Base-by-base conservation (phyloP, 2,113 vertebrate species). In the Melanocharis versteri region DNA sequence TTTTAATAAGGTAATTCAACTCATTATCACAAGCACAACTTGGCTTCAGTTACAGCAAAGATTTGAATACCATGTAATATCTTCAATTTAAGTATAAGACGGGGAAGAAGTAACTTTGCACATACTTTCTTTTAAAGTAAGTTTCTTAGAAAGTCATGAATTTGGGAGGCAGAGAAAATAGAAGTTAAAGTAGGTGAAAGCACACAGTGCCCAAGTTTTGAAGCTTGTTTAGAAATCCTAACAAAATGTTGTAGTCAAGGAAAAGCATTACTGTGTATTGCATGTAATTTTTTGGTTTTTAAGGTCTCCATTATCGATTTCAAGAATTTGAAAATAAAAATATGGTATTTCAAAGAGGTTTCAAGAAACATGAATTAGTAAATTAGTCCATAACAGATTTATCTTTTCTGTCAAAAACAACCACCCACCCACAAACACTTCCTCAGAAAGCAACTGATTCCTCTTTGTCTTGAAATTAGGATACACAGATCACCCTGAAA, bases 301-400 rank as follows among this genome's bases (percentile, higher is more conserved):
- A 18, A 71, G 83, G 69, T 86, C 24, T 45, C 65, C 37, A 64
- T 56, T 87, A 72, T 9, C 0, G 1, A 28, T 57, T 65, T 56
- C 9, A 75, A 30, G 48, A 0, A 68, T 60, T 61, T 60, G 3
- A 78, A 88, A 85, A 54, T 22, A 82, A 70, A 69, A 47, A 54
- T 24, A 39, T 0, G 0, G 1, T 27, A 13, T 64, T 85, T 72
- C 1, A 77, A 53, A 81, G 54, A n/a, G 4, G 3, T 31, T 50
- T 82, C 14, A 64, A 68, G 35, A 73, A 94, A 68, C 56, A 54
- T 3, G 77, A 8, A 35, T 6, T 42, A 27, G 23, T 22, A 2
- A 15, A 39, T 50, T 61, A 39, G 51, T 33, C 13, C 28, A 53
- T 27, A 61, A 57, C 0, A 57, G 3, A 51, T 54, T 62, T 62